A percentile compares a stretch with the other conserved stretches of the same genome.
Evolutionary conservation across 2,888 invertebrate genomes (phyloP).

Genomic region (Myathropa florea): DNA sequence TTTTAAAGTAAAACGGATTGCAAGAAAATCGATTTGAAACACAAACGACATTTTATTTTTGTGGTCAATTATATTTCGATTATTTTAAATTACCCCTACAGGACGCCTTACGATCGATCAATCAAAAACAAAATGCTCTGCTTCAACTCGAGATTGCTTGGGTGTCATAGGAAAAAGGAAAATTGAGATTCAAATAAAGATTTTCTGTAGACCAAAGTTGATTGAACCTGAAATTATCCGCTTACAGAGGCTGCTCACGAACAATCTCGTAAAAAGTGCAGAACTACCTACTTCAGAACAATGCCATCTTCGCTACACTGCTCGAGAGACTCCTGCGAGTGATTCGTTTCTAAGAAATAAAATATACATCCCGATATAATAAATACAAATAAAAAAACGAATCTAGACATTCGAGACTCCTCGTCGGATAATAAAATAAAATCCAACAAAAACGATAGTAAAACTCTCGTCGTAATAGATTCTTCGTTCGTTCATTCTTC

Average conservation of each 20-base stretch:
- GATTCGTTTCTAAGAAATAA: neutral
- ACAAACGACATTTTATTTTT: too few species aligned
- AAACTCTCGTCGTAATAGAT: conserved; percentile 15
- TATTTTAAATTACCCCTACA: too few species aligned
- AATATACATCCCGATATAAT: neutral
- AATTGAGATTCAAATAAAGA: neutral
- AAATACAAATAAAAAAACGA: neutral
- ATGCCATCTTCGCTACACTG: neutral
- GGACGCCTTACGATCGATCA: too few species aligned
- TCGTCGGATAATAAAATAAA: conserved; percentile 3
- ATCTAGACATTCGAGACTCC: neutral
- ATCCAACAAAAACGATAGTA: conserved; percentile 7
- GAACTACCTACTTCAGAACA: neutral
- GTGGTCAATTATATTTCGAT: too few species aligned
- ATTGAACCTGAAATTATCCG: neutral
- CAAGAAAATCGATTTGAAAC: too few species aligned
- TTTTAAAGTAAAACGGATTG: too few species aligned
- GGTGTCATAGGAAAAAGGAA: neutral
- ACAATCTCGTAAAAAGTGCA: neutral
- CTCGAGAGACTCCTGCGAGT: neutral
- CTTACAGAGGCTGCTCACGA: neutral
- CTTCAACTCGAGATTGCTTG: neutral
- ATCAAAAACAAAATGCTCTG: too few species aligned
- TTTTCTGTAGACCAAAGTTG: neutral
- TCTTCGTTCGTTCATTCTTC: neutral